Evolutionary conservation across 2,888 invertebrate genomes (phyloP), one percentile per base, ranked within the genome.

Genomic region (Papilio protenor): DNA sequence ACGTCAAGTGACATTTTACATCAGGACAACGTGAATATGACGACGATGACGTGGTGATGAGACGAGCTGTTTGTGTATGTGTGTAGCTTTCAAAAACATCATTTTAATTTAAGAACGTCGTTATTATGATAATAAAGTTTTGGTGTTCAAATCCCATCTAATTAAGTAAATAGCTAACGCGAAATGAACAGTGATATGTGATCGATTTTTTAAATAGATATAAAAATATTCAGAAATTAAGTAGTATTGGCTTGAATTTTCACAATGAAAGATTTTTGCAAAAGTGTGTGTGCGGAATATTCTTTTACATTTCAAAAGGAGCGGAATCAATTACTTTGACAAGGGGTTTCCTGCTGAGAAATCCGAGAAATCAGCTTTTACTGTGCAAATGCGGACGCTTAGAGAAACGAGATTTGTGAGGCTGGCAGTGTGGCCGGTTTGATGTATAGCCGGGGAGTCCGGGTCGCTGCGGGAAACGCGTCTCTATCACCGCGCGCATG

Each of bases 291-390:
- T 16, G 18, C 27, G 27, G 23, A 64, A 64, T 33, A 64, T 64
- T 64, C 18, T 33, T 64, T 64, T 33, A 64, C 33, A 64, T 64
- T 27, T 33, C 18, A 33, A 64, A 64, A 64, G 64, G 18, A 64
- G 64, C 14, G 33, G 33, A 64, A 64, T 64, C 64, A 64, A 64
- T 64, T 64, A 64, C 64, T 64, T 33, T 64, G 64, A 64, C 64
- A 33, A 1, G 64, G 40, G 64, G 64, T 64, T 64, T 64, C 64
- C 64, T 64, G 61, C 27, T 61, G 64, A 27, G 64, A 33, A 64
- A 64, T 33, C 33, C 64, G 8, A 64, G 57, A 59, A 23, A 59
- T 59, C 57, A 18, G 64, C 64, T 33, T 64, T 64, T 0, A 16
- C 23, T 64, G 64, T 16, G 64, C 64, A 33, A 64, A 18, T 64